Conservation (phyloP, 2,797 vertebrate genomes). For the Miichthys miiuy region DNA sequence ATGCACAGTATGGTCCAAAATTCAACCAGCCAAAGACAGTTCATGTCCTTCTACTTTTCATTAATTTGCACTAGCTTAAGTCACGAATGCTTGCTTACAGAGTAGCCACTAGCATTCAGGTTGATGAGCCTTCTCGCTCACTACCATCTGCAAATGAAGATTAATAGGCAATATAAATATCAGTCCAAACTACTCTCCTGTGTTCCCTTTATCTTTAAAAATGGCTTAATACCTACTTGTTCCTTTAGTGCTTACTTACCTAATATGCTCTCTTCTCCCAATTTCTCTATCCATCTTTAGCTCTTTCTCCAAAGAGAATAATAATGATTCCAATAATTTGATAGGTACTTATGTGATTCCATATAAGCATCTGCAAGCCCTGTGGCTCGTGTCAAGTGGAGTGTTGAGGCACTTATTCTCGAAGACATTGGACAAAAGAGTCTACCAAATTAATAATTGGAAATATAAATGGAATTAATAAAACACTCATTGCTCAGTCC, state of each 20-base stretch:
- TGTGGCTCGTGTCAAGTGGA: neutral
- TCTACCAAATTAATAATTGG: neutral
- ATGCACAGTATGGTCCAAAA: neutral
- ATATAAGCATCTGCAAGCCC: neutral
- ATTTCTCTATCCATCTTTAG: neutral
- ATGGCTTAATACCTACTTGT: too few species aligned
- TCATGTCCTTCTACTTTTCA: neutral
- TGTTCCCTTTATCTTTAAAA: too few species aligned
- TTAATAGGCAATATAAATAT: too few species aligned
- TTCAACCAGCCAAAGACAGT: neutral
- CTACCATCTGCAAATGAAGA: too few species aligned
- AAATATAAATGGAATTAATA: constrained; percentile 15
- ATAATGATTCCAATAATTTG: neutral
- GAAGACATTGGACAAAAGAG: neutral
- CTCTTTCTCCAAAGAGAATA: neutral
- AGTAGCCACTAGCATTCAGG: too few species aligned
- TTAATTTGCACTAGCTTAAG: neutral
- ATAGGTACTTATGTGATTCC: neutral
- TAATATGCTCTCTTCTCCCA: too few species aligned
- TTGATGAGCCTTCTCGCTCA: too few species aligned
- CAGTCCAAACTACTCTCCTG: too few species aligned
- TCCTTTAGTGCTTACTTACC: too few species aligned
- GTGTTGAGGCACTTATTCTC: neutral
- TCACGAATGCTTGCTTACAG: neutral
- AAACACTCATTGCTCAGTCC: constrained; percentile 5